Percentiles rank a stretch among this genome's conserved stretches.
These are phyloP conservation scores for Oreonectes daqikongensis DNA, from an alignment of 2,797 vertebrate genomes.

Conservation along the genomic window DNA sequence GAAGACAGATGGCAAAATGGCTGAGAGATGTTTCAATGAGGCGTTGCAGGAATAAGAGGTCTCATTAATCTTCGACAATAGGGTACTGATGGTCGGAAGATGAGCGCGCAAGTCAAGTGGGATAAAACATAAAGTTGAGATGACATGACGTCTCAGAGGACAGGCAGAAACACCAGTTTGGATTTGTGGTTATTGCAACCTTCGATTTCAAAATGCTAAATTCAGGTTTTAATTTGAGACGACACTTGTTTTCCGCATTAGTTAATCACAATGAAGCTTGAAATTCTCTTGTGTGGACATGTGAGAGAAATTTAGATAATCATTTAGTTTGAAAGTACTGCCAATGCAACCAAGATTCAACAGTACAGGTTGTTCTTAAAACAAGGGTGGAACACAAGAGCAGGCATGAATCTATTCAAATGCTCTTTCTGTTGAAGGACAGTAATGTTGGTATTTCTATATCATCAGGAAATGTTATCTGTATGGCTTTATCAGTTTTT, in stretches of 20 bases:
- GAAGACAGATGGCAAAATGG: slow-evolving; percentile 32
- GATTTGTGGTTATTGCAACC: too few species aligned
- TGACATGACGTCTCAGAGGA: background rate
- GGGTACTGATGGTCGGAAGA: background rate
- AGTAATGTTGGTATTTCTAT: background rate
- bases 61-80: slow-evolving; percentile 30
- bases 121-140: background rate
- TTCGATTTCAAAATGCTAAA: too few species aligned
- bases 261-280: background rate
- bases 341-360: background rate
- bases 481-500: background rate
- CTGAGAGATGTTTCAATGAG: slow-evolving; percentile 32
- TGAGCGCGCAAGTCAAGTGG: background rate
- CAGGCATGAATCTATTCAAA: background rate
- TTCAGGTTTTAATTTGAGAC: too few species aligned
- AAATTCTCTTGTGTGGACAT: background rate
- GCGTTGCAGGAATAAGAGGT: background rate
- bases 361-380: background rate
- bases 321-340: background rate
- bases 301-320: background rate
- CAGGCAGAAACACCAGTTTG: too few species aligned
- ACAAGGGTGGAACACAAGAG: background rate
- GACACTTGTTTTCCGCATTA: background rate
- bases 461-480: background rate
- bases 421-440: background rate